Evolutionary conservation across 2,113 vertebrate genomes (phyloP), one percentile per base, ranked within the genome.

Genomic region (Nibea albiflora): DNA sequence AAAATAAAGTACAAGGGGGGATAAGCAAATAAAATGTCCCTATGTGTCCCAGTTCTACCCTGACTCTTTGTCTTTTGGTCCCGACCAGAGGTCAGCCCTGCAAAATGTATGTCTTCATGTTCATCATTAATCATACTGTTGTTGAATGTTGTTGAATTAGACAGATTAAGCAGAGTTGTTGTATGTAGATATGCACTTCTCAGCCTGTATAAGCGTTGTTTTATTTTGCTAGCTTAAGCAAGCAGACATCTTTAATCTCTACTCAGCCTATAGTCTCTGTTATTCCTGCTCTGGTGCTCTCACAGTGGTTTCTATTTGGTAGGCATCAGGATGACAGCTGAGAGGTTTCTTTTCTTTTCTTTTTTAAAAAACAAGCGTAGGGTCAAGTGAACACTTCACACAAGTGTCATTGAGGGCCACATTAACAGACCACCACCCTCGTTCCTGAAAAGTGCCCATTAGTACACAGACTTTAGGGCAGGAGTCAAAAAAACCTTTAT

Each of bases 331-430:
- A 9, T 84, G 71, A 69, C 75, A 86, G 72, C 83, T 56, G 74
- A 62, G 60, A 58, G 17, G 17, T 3, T 19, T 52, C 6, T 35
- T 35, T 9, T 39, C 28, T 52, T 20, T 52, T 9, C 14, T 56
- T 61, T 50, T 73, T 80, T 65, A 46, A 9, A n/a, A n/a, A 73
- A 83, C 65, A 72, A 63, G 62, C 11, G 19, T n/a, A 35, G 64
- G 73, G 71, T 81, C 82, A 83, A 81, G 74, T 79, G 67, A 65
- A 54, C 64, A 82, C 56, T 85, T 73, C 44, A 83, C 46, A 49
- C 17, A 22, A 87, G 66, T n/a, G 79, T 76, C 28, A 74, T 26
- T 58, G 10, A 63, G 61, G 46, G 19, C 44, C 68, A 54, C 24
- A 73, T 64, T 61, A 76, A 35, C 42, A 73, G 70, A 80, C 54